A percentile compares a stretch with the other conserved stretches of the same genome.
Conservation (phyloP, 2,797 vertebrate genomes). For the Anabacerthia variegaticeps region DNA sequence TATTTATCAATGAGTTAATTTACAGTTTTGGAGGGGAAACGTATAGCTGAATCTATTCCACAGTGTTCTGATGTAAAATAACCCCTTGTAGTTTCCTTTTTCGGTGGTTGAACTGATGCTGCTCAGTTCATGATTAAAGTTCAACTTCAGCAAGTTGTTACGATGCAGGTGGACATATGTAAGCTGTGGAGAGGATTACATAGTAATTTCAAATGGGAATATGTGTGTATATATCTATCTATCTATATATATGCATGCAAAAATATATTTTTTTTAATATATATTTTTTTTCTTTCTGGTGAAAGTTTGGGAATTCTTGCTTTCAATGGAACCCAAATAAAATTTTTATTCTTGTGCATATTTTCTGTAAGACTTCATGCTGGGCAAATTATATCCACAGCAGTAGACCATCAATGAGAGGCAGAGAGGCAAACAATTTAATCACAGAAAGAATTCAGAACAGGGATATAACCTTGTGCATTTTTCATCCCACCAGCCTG, state of each 20-base stretch:
- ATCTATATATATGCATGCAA: too few relatives aligned
- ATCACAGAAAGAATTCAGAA: neutral
- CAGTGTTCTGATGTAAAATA: neutral
- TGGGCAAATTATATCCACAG: neutral
- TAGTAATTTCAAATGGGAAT: neutral
- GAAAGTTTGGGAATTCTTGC: neutral
- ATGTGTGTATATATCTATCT: too few relatives aligned
- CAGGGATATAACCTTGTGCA: neutral
- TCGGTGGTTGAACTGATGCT: neutral
- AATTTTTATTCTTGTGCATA: neutral
- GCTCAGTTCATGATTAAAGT: neutral
- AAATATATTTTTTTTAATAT: neutral
- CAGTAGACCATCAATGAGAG: neutral
- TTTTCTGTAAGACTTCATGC: neutral
- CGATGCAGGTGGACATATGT: neutral
- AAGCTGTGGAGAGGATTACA: neutral
- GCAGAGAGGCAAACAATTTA: neutral
- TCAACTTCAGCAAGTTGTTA: neutral
- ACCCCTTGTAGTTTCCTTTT: neutral
- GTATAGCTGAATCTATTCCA: neutral
- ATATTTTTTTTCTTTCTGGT: neutral
- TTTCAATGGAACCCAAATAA: neutral
- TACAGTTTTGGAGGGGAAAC: neutral
- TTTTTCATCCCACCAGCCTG: neutral
- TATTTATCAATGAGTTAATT: constrained; percentile 31